Percentiles rank a stretch among this genome's conserved stretches.
Evolutionary conservation across 2,888 invertebrate species (phyloP).

Genomic region (Standfussiana lucernea): DNA sequence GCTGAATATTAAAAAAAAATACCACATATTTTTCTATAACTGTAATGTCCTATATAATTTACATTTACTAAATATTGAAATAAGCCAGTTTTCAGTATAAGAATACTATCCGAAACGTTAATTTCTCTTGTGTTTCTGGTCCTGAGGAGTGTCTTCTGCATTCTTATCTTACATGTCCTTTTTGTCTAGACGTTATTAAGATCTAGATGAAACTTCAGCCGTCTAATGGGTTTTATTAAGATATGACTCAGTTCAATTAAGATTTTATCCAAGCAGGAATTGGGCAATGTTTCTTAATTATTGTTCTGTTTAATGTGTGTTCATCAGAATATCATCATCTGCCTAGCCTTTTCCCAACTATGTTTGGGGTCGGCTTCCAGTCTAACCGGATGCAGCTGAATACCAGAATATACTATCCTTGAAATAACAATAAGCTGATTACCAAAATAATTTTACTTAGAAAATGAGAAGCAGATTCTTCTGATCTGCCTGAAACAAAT

Average conservation of each 20-base stretch:
- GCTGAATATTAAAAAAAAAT: neutral
- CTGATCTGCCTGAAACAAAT: neutral
- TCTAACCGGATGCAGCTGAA: too few species aligned
- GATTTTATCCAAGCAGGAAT: slow-evolving; percentile 2
- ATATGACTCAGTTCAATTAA: slow-evolving; percentile 41
- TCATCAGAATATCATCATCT: too few species aligned
- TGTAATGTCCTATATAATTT: neutral
- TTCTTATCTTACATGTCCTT: slow-evolving; percentile 45
- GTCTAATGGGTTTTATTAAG: slow-evolving; percentile 38
- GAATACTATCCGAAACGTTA: neutral
- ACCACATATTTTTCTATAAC: neutral
- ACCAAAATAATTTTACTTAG: neutral
- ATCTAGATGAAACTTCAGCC: slow-evolving; percentile 30
- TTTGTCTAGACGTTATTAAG: slow-evolving; percentile 54
- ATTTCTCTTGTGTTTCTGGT: neutral
- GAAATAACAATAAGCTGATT: too few species aligned
- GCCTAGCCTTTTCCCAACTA: too few species aligned
- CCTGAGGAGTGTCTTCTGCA: slow-evolving; percentile 1
- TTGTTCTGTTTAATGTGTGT: too few species aligned
- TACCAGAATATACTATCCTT: too few species aligned
- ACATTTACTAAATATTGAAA: neutral
- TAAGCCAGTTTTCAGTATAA: neutral
- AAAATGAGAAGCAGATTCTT: neutral
- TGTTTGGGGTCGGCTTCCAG: too few species aligned
- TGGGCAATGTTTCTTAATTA: neutral